Conservation (phyloP, 1,140 invertebrate species). For the Drosophila asahinai region DNA sequence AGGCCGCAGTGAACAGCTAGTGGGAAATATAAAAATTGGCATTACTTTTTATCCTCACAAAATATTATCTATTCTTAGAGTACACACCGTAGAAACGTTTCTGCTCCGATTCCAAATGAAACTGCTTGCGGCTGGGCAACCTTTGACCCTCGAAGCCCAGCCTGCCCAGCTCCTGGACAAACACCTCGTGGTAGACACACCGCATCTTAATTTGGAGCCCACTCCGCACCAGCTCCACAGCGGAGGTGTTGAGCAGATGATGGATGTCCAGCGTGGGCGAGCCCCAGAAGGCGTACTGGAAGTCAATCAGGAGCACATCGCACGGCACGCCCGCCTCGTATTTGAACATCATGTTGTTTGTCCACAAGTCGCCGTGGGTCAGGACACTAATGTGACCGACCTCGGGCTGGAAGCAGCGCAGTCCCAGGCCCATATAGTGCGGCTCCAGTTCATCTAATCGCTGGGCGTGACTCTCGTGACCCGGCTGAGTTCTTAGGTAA, state of each 20-base stretch:
- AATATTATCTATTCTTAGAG: too few relatives aligned
- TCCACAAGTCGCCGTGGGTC: conserved; percentile 89
- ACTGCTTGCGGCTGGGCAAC: conserved; percentile 62
- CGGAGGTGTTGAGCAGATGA: conserved; percentile 69
- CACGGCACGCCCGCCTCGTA: conserved; percentile 86
- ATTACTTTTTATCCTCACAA: background rate
- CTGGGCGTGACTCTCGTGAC: conserved; percentile 25
- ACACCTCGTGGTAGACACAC: conserved; percentile 54
- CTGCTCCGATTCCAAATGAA: conserved; percentile 60
- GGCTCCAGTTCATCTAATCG: conserved; percentile 42
- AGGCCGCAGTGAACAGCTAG: conserved; percentile 63
- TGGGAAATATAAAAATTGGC: background rate
- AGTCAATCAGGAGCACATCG: conserved; percentile 84
- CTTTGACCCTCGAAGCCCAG: conserved; percentile 35
- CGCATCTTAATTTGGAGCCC: conserved; percentile 52
- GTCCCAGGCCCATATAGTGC: conserved; percentile 59
- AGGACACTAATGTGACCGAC: conserved; percentile 87
- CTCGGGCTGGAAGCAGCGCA: conserved; percentile 62
- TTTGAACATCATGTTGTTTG: conserved; percentile 89
- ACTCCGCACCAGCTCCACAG: conserved; percentile 46
- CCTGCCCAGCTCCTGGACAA: conserved; percentile 42
- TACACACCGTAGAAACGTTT: conserved; percentile 66
- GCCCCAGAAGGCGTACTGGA: conserved; percentile 70
- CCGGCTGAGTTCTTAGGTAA: conserved; percentile 22
- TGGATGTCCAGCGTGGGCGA: conserved; percentile 73